Base-by-base conservation (phyloP, 2,113 vertebrate species). In the Elaphurus davidianus region DNA sequence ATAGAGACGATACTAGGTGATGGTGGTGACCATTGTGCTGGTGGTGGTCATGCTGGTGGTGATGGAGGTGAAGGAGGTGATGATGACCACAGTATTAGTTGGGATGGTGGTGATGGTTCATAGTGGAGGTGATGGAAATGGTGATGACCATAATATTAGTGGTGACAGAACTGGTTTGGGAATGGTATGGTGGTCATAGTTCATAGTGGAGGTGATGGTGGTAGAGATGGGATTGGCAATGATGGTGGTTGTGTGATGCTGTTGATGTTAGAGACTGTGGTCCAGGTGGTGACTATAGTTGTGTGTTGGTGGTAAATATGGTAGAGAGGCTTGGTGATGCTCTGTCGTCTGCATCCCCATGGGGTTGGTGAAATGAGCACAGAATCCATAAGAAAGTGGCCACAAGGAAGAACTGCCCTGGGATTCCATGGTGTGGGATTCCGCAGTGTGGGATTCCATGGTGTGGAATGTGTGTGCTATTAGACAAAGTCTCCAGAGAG, bases 401-500 rank as follows among this genome's bases (percentile, higher is more conserved):
- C 57, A 5, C 10, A 2, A 7, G 57, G 28, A 13, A 13, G 13
- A 16, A 5, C 28, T 14, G 2, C 43, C 14, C 55, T 2, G 3
- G 45, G 30, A 1, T 55, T 25, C 67, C 5, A 0, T 71, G 47
- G 47, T 50, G 47, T 50, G 47, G 17, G n/a, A 71, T 45, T 43
- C 43, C 43, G 43, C 6, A 1, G 43, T 43, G 43, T 43, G 43
- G 43, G 43, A 43, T 40, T 71, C 67, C 3, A 10, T 23, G 10
- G 67, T 12, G 21, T 5, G 10, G 27, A 5, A 12, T 0, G 4
- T 54, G 45, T 2, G 17, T 25, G 5, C 17, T 8, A 1, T 36
- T 19, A n/a, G n/a, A 11, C 36, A 28, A 52, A 15, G 13, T 9
- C 15, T 13, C 36, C 23, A 30, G 15, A 3, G 27, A 60, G n/a